Conservation (phyloP, 2,113 vertebrate genomes). For the Malurus cyaneus region DNA sequence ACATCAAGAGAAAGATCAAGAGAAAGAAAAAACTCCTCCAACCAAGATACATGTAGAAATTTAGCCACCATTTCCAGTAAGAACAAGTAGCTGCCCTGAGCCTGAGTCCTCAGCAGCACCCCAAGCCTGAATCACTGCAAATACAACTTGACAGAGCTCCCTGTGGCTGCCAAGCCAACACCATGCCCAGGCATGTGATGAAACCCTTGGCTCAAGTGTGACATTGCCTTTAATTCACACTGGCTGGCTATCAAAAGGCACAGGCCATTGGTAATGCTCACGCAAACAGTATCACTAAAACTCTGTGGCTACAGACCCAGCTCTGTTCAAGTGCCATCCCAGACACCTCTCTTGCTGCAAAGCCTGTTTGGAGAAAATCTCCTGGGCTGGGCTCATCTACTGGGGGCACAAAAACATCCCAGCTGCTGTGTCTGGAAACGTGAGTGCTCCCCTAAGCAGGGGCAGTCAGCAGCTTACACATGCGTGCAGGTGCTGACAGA, state of each 20-base stretch:
- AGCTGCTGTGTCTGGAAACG: not conserved
- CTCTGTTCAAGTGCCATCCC: not conserved
- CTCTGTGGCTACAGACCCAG: not conserved
- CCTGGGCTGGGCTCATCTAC: not conserved
- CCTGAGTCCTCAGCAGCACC: not conserved
- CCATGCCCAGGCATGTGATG: not conserved
- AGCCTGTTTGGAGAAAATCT: not conserved
- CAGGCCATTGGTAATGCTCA: not conserved
- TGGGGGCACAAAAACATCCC: not conserved
- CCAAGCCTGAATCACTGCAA: not conserved
- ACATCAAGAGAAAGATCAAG: not conserved
- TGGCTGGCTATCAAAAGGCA: not conserved
- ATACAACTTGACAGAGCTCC: not conserved
- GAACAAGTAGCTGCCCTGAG: not conserved
- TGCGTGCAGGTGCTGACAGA: not conserved
- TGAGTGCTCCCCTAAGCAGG: rapidly evolving
- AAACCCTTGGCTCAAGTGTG: not conserved
- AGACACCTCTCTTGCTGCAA: rapidly evolving
- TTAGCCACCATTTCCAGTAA: rapidly evolving
- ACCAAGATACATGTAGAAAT: not conserved
- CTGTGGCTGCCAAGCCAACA: not conserved
- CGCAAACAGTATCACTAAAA: not conserved
- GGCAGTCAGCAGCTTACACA: not conserved
- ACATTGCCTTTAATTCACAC: not conserved
- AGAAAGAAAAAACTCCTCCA: not conserved